phyloP scores from a whole-genome alignment of 2,888 invertebrate species.

The Aspidiotus rigidus region DNA sequence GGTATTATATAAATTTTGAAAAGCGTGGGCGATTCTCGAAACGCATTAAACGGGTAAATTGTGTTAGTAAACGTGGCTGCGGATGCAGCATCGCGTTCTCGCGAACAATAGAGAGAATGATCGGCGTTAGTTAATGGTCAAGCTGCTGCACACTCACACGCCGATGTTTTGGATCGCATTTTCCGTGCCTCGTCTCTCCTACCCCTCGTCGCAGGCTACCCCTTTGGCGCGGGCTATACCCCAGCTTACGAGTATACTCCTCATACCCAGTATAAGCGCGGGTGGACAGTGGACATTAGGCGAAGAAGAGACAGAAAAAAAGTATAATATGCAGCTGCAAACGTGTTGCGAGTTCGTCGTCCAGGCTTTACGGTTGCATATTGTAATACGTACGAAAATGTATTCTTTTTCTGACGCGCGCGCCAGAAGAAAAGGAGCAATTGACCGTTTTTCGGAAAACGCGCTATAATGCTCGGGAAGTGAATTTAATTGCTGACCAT shows the following conservation, averaged over 20 bases:
- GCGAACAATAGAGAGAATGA: neutral
- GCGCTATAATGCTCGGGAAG: conserved; percentile 13
- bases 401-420: no score
- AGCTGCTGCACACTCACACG: neutral
- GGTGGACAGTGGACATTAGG: neutral
- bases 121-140: conserved; percentile 4
- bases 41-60: conserved; percentile 4
- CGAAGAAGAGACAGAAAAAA: neutral
- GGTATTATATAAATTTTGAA: conserved; percentile 1
- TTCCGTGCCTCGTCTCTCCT: neutral
- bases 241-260: neutral
- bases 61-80: conserved; percentile 1
- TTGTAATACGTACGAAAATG: no score
- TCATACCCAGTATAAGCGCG: neutral
- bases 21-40: conserved; percentile 1
- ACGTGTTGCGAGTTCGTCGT: no score
- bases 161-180: neutral
- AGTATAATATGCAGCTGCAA: neutral
- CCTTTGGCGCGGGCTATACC: neutral
- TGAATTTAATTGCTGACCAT: conserved; percentile 2
- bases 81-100: neutral
- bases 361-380: no score
- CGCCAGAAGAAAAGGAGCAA: conserved; percentile 10
- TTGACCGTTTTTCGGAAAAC: conserved; percentile 29
- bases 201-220: neutral